Percentiles rank a stretch among this genome's conserved stretches.
Evolutionary conservation across 2,113 vertebrate genomes (phyloP).

Genomic region (Gobius niger): DNA sequence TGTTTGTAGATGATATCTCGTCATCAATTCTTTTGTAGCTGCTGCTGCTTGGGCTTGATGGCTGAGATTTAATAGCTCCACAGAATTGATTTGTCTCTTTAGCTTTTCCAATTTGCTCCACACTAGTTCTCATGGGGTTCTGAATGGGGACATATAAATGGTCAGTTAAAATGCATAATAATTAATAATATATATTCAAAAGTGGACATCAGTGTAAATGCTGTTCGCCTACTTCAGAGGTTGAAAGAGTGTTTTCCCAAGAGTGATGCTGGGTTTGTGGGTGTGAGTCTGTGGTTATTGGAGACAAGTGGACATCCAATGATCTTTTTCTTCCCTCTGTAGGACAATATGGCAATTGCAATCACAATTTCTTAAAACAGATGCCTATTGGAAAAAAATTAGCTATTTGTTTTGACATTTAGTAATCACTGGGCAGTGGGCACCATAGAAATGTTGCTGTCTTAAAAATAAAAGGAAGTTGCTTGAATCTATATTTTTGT

Average conservation of each 20-base stretch:
- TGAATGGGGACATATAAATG: neutral
- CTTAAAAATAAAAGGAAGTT: no score
- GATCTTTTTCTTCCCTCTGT: neutral
- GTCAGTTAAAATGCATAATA: neutral
- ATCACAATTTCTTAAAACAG: neutral
- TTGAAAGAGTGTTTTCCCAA: conserved; percentile 11
- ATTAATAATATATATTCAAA: no score
- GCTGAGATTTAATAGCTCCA: neutral
- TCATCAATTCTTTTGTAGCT: neutral
- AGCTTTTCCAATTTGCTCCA: neutral
- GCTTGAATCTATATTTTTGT: no score
- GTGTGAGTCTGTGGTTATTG: conserved; percentile 26
- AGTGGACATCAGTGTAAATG: neutral
- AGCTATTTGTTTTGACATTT: no score
- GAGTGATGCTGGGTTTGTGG: conserved; percentile 27
- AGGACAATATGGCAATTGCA: neutral
- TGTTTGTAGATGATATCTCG: neutral
- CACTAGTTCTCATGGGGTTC: neutral
- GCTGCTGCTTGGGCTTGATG: neutral
- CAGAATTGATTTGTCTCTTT: neutral
- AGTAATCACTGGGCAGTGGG: no score
- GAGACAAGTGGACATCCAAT: conserved; percentile 36
- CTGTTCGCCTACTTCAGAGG: conserved; percentile 22
- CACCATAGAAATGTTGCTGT: no score
- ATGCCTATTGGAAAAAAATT: no score